Conservation (phyloP, 1,140 invertebrate genomes). For the Yoshiicerus persimilis region DNA sequence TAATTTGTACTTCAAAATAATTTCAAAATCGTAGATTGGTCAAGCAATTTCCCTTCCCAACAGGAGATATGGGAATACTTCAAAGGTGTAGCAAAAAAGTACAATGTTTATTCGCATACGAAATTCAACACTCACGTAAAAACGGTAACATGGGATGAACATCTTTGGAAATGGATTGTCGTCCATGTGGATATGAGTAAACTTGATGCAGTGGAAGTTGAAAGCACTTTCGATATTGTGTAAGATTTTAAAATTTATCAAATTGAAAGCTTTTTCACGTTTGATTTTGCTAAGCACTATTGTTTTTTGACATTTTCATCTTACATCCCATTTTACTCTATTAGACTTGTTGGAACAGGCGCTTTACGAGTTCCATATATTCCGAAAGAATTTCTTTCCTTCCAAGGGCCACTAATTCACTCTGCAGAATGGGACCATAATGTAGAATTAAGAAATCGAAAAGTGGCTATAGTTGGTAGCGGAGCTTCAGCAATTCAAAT, state of each 20-base stretch:
- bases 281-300: too few relatives aligned
- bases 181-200: neutral
- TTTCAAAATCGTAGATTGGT: too few relatives aligned
- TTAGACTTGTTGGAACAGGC: neutral
- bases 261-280: too few relatives aligned
- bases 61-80: conserved; percentile 37
- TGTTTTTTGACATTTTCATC: too few relatives aligned
- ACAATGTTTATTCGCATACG: conserved; percentile 22
- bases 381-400: conserved; percentile 35
- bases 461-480: conserved; percentile 41
- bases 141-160: conserved; percentile 20
- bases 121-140: conserved; percentile 34
- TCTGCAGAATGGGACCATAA: conserved; percentile 34
- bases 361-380: conserved; percentile 26
- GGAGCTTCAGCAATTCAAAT: conserved; percentile 43
- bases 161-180: conserved; percentile 24
- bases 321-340: neutral
- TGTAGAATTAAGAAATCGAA: conserved; percentile 31
- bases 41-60: conserved; percentile 23
- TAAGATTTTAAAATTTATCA: neutral
- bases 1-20: too few relatives aligned
- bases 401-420: conserved; percentile 30
- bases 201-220: neutral
- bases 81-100: conserved; percentile 24
- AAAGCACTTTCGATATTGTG: neutral